A percentile compares a stretch with the other conserved stretches of the same genome.
These are phyloP conservation scores for Pipa parva DNA, from an alignment of 2,113 vertebrate species.

Conservation along the genomic window DNA sequence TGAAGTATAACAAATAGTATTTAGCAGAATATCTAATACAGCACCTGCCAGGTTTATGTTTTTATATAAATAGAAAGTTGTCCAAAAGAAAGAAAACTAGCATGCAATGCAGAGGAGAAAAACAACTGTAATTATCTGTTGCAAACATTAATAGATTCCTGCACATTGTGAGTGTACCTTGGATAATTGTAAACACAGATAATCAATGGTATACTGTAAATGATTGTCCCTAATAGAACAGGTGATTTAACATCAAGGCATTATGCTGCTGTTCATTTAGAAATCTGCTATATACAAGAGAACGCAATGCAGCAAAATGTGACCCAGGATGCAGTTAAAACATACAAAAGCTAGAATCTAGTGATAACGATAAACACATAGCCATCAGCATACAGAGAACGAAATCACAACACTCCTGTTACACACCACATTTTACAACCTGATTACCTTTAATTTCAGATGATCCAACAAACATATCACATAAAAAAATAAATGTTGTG, in stretches of 20 bases:
- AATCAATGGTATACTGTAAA: background rate
- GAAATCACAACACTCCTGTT: background rate
- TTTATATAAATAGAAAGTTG: too few species aligned
- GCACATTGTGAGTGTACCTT: background rate
- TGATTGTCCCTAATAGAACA: background rate
- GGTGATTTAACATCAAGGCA: background rate
- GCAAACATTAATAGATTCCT: background rate
- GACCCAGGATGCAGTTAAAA: background rate
- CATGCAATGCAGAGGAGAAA: background rate
- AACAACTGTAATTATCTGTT: background rate
- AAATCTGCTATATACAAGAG: background rate
- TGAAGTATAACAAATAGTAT: too few species aligned
- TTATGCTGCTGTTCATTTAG: background rate
- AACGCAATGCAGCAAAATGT: background rate
- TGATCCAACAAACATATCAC: background rate
- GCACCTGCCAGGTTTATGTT: too few species aligned
- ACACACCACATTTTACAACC: background rate
- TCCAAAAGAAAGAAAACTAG: background rate
- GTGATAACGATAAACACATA: background rate
- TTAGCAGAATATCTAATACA: too few species aligned
- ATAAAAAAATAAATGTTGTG: background rate
- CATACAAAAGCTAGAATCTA: background rate
- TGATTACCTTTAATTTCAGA: background rate
- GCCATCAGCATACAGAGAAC: background rate
- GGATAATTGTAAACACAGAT: background rate